A percentile compares a stretch with the other conserved stretches of the same genome.
These are phyloP conservation scores for Hypercompe scribonia DNA, from an alignment of 2,888 invertebrate genomes.

Conservation along the genomic window DNA sequence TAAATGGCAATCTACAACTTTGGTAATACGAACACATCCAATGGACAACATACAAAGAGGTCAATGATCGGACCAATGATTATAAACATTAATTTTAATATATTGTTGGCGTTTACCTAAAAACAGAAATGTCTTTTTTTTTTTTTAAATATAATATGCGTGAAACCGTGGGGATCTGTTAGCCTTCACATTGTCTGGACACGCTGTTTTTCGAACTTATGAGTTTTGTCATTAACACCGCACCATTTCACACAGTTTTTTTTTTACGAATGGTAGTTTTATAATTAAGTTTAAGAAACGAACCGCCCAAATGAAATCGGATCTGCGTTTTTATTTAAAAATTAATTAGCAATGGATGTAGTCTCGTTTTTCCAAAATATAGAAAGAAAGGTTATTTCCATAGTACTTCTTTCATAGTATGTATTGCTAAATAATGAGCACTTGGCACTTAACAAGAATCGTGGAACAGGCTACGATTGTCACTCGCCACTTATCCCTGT, in stretches of 20 bases:
- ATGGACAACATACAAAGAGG: no score
- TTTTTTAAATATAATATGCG: not conserved
- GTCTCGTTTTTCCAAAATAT: not conserved
- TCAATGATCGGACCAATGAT: not conserved
- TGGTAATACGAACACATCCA: no score
- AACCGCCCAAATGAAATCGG: not conserved
- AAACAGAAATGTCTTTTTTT: not conserved
- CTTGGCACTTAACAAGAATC: slow-evolving; percentile 57
- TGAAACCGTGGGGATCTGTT: not conserved
- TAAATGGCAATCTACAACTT: no score
- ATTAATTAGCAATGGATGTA: not conserved
- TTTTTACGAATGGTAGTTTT: not conserved
- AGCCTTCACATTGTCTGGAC: not conserved
- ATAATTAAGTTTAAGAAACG: not conserved
- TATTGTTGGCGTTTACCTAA: no score
- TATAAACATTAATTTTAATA: not conserved
- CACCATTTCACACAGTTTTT: no score
- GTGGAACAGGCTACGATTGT: slow-evolving; percentile 56
- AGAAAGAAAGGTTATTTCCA: slow-evolving; percentile 28
- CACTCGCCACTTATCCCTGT: slow-evolving; percentile 65
- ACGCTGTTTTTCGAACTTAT: not conserved
- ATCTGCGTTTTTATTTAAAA: slow-evolving; percentile 58
- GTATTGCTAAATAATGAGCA: slow-evolving; percentile 62
- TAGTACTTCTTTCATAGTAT: no score
- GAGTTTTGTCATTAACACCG: no score